Base-by-base conservation (phyloP, 2,888 invertebrate genomes). In the Spodoptera picta region DNA sequence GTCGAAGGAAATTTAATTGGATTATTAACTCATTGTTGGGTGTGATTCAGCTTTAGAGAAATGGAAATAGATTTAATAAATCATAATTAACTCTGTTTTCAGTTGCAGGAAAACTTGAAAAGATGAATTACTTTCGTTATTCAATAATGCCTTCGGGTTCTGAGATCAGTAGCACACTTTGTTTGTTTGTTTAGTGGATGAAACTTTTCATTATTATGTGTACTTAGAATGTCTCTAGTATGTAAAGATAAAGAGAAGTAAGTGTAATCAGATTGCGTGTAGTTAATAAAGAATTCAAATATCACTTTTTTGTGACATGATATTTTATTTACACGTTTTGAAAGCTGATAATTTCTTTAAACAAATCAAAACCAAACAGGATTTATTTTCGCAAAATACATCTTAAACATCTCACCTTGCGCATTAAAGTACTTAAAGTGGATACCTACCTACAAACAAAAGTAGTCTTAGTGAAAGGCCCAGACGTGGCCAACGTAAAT, bases 1-100 rank as follows among this genome's bases (percentile, higher is more conserved):
- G 90, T 90, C 87, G 87, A 90, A 90, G 89, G 85, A 90, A 91
- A 91, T 92, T 93, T 93, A 93, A 93, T 93, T 94, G 90, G 93
- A 92, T 92, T 93, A 92, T 92, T 89, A 91, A 91, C 90, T 91
- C 89, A 87, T 88, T 86, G 86, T 88, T 87, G 81, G 86, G 78
- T 84, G 79, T 83, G 86, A 85, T 83, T 85, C 82, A 86, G 85
- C 83, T 83, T 81, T 80, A 84, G 80, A 81, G 83, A 80, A 85
- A 85, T 79, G 83, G 80, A 83, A 87, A 87, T 79, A 83, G 83
- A 84, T 84, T 77, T 78, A 72, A 84, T 83, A 85, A 88, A 87
- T 85, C 83, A 83, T 79, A 81, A 85, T 85, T 83, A 83, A 86
- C 77, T 83, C 83, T 82, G 81, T 81, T 85, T 82, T 80, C 61